phyloP scores from a whole-genome alignment of 2,113 vertebrate genomes.

The Forbesichthys papilliferus region DNA sequence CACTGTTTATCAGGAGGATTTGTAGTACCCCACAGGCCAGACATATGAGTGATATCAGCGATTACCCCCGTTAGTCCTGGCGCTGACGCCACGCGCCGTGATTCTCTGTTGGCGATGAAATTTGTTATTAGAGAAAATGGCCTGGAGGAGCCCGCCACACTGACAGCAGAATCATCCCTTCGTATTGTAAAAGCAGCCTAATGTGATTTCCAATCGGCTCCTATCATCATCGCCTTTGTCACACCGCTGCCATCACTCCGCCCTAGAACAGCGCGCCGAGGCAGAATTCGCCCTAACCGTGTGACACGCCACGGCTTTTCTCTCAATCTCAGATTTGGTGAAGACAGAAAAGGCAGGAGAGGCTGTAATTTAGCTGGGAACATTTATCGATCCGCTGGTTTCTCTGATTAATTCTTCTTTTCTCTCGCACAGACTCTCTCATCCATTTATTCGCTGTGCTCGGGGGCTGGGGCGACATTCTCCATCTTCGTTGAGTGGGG shows the following conservation, averaged over 20 bases:
- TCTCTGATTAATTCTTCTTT: constrained; percentile 39
- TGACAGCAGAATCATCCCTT: constrained; percentile 11
- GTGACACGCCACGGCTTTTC: not conserved
- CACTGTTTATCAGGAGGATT: not conserved
- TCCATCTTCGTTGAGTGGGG: not conserved
- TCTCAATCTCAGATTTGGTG: not conserved
- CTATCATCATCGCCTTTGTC: constrained; percentile 18
- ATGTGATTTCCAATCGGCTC: constrained; percentile 17
- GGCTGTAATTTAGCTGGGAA: constrained; percentile 21
- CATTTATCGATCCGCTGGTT: constrained; percentile 31
- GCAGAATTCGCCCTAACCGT: not conserved
- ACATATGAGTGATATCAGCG: constrained; percentile 14
- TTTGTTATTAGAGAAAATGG: constrained; percentile 14
- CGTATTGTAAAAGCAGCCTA: constrained; percentile 1
- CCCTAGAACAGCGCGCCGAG: not conserved
- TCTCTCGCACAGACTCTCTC: constrained; percentile 14
- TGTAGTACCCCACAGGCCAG: constrained; percentile 4
- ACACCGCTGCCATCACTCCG: constrained; percentile 5
- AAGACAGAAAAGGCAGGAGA: constrained; percentile 6
- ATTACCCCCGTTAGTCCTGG: constrained; percentile 8
- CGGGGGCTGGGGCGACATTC: not conserved
- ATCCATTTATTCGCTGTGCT: constrained; percentile 26
- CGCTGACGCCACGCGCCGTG: constrained; percentile 6
- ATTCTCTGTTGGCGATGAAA: constrained; percentile 8
- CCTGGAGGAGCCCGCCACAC: not conserved